Base-by-base conservation (phyloP, 2,888 invertebrate genomes). In the Drosophila siamana region DNA sequence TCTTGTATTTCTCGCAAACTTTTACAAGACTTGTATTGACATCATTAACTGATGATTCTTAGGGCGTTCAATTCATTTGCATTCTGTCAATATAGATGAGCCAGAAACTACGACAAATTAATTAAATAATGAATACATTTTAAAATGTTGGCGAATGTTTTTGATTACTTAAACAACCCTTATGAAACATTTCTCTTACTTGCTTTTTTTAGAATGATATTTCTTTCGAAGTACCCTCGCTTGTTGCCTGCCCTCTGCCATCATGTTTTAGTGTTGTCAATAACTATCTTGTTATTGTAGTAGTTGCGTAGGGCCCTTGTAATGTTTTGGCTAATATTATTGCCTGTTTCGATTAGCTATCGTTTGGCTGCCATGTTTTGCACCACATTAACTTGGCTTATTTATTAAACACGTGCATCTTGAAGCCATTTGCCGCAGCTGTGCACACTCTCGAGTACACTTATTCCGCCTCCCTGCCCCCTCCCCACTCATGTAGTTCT, bases 361-460 rank as follows among this genome's bases (percentile, higher is more conserved):
- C 4, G 36, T 36, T 5, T 41, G 44, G 28, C 28, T 56, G 33
- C 51, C 66, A 64, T 77, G 70, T 78, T 74, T 66, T 57, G 56
- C 80, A 69, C 70, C 70, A 76, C 77, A 83, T 89, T 83, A 74
- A 73, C 75, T 78, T 70, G 71, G 72, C 74, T 86, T 86, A 81
- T 81, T 88, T 89, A 86, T 86, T 86, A 86, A 89, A 75, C 73
- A 88, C 76, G 78, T 80, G 72, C 72, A 15, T 38, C 52, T 55
- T 51, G 62, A 15, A 47, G 47, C 65, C 24, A 40, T 55, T 40
- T 24, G 40, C n/a, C 44, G 65, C 64, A 69, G 41, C 60, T 77
- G 77, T 54, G 60, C 44, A 66, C 52, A 74, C 36, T 55, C 55
- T 26, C 15, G 40, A 44, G 44, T 48, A 61, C 48, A 56, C 41